Evolutionary conservation across 2,113 vertebrate species (phyloP).

Genomic region (Varanus komodoensis): DNA sequence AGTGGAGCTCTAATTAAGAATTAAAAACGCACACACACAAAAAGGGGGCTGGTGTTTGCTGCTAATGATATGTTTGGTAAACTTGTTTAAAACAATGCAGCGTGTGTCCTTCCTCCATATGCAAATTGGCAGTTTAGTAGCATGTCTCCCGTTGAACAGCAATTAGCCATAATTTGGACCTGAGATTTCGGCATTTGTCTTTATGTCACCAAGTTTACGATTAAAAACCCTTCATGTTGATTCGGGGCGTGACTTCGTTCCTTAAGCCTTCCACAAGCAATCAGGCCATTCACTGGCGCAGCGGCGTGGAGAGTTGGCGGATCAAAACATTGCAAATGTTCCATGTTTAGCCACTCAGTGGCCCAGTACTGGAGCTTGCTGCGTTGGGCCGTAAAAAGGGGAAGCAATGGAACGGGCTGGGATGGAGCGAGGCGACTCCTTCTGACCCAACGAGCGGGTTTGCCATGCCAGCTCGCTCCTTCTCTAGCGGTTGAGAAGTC

Average conservation of each 20-base stretch:
- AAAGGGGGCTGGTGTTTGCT: conserved; percentile 53
- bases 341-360: not conserved
- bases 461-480: no score
- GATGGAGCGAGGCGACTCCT: not conserved
- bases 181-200: conserved; percentile 69
- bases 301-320: conserved; percentile 20
- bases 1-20: conserved; percentile 50
- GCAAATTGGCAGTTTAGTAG: conserved; percentile 69
- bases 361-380: not conserved
- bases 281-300: conserved; percentile 56
- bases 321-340: conserved; percentile 50
- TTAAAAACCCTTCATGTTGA: conserved; percentile 49
- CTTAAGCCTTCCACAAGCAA: conserved; percentile 59
- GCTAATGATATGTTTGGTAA: conserved; percentile 64
- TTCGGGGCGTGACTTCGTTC: conserved; percentile 47
- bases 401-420: not conserved
- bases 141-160: conserved; percentile 63
- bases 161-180: conserved; percentile 71
- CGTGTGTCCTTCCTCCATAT: conserved; percentile 58
- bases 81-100: conserved; percentile 69
- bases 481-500: not conserved
- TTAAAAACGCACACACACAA: conserved; percentile 18
- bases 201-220: conserved; percentile 67
- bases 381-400: not conserved
- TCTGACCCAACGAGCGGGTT: not conserved